These are phyloP conservation scores for Burhinus bistriatus DNA, from an alignment of 2,113 vertebrate species.

Conservation along the genomic window DNA sequence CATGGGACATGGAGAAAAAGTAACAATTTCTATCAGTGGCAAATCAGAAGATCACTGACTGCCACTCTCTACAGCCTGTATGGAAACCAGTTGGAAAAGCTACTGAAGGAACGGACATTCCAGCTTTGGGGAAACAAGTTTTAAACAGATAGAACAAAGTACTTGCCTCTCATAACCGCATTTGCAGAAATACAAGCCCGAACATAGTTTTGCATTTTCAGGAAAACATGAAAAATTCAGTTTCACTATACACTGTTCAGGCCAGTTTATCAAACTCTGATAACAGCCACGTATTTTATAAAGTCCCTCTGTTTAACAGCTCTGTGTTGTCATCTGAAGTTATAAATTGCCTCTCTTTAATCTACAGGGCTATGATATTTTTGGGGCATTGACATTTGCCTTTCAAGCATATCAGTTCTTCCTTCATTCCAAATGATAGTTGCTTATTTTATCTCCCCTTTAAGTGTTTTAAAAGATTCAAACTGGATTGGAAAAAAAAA, in stretches of 20 bases:
- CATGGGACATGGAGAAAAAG: accelerated
- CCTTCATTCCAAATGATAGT: not conserved
- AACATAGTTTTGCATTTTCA: not conserved
- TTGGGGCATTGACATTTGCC: conserved; percentile 3
- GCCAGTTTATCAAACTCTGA: not conserved
- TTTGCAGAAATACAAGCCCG: not conserved
- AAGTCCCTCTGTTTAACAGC: not conserved
- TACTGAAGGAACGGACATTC: not conserved
- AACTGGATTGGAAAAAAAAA: not conserved
- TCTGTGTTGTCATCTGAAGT: not conserved
- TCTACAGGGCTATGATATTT: not conserved
- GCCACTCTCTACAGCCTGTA: not conserved
- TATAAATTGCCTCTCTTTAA: not conserved
- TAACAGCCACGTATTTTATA: not conserved
- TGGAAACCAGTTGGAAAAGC: not conserved
- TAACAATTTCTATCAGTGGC: not conserved
- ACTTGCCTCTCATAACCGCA: accelerated
- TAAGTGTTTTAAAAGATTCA: not conserved
- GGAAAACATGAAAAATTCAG: not conserved
- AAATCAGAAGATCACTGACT: accelerated
- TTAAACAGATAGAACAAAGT: not conserved
- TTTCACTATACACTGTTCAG: not conserved
- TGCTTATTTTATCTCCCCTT: conserved; percentile 25
- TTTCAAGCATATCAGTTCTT: conserved; percentile 24
- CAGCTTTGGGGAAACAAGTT: not conserved